phyloP scores from a whole-genome alignment of 2,888 invertebrate species.

The Nycteola revayana region DNA sequence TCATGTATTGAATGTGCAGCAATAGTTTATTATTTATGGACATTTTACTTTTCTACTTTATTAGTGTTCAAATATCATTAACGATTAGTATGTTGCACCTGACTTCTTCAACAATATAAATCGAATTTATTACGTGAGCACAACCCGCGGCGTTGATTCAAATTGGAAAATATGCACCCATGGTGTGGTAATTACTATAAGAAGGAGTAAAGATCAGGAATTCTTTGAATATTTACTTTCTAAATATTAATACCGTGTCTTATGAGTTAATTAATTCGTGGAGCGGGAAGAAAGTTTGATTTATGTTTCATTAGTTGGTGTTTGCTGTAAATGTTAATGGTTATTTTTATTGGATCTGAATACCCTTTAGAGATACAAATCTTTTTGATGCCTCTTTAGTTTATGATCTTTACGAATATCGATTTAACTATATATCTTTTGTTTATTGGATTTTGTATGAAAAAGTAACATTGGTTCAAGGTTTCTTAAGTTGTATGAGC shows the following conservation, averaged over 20 bases:
- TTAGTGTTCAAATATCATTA: constrained; percentile 76
- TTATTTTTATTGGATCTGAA: constrained; percentile 4
- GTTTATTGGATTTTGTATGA: no score
- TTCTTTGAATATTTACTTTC: constrained; percentile 59
- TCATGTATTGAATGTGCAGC: constrained; percentile 60
- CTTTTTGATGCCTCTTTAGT: neutral
- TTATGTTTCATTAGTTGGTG: constrained; percentile 25
- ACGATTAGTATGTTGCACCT: constrained; percentile 65
- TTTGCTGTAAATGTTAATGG: constrained; percentile 25
- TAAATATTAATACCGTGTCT: constrained; percentile 50
- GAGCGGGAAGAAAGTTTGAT: constrained; percentile 49
- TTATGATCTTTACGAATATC: no score
- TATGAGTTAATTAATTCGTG: constrained; percentile 60
- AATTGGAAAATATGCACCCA: constrained; percentile 52
- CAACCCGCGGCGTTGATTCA: constrained; percentile 48
- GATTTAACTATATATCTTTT: no score
- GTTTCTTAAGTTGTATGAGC: no score
- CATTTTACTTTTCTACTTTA: constrained; percentile 71
- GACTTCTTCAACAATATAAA: constrained; percentile 41
- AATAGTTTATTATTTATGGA: constrained; percentile 74
- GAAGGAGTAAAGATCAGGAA: constrained; percentile 45
- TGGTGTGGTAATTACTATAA: constrained; percentile 53
- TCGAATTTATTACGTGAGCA: constrained; percentile 38
- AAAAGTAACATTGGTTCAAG: no score
- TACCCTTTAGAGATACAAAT: neutral